These are phyloP conservation scores for Polyommatus iphigenia DNA, from an alignment of 2,888 invertebrate genomes.

Conservation along the genomic window DNA sequence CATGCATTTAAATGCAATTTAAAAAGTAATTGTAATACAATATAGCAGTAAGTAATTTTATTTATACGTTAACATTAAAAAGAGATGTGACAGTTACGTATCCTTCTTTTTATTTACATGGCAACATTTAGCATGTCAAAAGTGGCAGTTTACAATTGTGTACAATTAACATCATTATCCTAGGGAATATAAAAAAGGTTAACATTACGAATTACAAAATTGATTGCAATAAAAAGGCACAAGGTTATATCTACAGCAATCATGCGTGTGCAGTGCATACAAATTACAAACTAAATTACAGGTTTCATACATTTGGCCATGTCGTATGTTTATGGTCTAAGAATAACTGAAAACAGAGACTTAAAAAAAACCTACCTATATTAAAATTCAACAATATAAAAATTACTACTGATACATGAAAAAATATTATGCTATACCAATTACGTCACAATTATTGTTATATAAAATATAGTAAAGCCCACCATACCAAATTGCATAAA, in stretches of 20 bases:
- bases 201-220: slow-evolving; percentile 25
- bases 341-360: background rate
- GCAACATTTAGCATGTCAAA: slow-evolving; percentile 26
- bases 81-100: slow-evolving; percentile 15
- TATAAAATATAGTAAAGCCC: background rate
- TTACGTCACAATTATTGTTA: background rate
- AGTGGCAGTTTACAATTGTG: slow-evolving; percentile 32
- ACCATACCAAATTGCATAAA: background rate
- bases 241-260: slow-evolving; percentile 29
- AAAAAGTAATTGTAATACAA: background rate
- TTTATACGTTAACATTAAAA: background rate
- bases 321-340: background rate
- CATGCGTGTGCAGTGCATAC: slow-evolving; percentile 25
- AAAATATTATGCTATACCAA: background rate
- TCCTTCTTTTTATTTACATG: slow-evolving; percentile 24
- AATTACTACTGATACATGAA: background rate
- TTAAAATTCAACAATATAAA: background rate
- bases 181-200: slow-evolving; percentile 24
- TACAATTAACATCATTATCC: slow-evolving; percentile 13
- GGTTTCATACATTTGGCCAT: background rate
- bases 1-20: slow-evolving; percentile 12
- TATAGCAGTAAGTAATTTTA: background rate
- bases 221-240: slow-evolving; percentile 30
- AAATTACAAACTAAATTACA: slow-evolving; percentile 9
- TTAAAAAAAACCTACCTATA: background rate